Conservation (phyloP, 2,797 vertebrate species). For the Clarias pachynema region DNA sequence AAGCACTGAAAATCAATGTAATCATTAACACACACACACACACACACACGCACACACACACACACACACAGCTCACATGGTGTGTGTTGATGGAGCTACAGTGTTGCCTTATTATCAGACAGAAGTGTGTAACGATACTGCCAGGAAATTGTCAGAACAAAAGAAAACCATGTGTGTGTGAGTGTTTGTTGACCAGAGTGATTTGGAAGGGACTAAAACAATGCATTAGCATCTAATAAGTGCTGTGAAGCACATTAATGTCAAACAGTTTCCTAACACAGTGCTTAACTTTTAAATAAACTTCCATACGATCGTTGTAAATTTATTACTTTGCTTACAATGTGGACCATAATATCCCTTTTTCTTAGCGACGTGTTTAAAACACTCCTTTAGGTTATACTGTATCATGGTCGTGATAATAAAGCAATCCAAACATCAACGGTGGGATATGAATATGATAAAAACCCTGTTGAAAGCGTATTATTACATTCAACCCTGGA, state of each 20-base stretch:
- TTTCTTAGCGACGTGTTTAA: slow-evolving; percentile 1
- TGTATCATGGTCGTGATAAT: slow-evolving; percentile 3
- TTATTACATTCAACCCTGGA: not conserved
- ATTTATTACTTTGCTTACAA: slow-evolving; percentile 11
- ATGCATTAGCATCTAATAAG: not conserved
- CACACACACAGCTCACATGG: not conserved
- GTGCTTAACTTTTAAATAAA: not conserved
- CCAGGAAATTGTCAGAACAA: slow-evolving; percentile 35
- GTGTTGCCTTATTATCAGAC: slow-evolving; percentile 27
- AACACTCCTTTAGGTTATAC: not conserved
- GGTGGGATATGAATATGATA: slow-evolving; percentile 30
- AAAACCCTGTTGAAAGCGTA: not conserved
- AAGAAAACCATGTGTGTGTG: not conserved
- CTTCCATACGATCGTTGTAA: slow-evolving; percentile 27
- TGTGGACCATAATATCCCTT: not conserved
- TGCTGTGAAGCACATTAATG: not conserved
- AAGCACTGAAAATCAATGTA: slow-evolving; percentile 57
- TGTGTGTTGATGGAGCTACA: not conserved
- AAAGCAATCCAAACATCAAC: slow-evolving; percentile 67
- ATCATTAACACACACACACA: slow-evolving; percentile 48
- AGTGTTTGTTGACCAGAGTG: not conserved
- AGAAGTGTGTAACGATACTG: slow-evolving; percentile 23
- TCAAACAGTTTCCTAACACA: not conserved
- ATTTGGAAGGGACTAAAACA: not conserved
- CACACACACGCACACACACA: slow-evolving; percentile 10